Conservation (phyloP, 2,888 invertebrate genomes). For the Gisinianus flammeolus region DNA sequence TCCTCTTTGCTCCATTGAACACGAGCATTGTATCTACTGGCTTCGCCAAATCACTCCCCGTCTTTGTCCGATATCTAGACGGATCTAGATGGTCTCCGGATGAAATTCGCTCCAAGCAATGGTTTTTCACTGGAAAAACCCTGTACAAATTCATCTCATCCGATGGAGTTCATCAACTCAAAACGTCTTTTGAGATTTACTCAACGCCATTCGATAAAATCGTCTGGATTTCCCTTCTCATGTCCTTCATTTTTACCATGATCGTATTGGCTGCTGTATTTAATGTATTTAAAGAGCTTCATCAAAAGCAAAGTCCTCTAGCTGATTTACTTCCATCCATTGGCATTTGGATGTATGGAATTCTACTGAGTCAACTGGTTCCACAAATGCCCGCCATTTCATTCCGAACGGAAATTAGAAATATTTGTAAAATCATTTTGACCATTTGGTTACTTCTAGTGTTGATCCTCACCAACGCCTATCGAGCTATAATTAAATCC, state of each 20-base stretch:
- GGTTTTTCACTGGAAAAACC: background rate
- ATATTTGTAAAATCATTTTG: background rate
- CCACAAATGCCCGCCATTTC: background rate
- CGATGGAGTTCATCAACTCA: background rate
- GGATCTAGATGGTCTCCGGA: background rate
- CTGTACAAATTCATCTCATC: background rate
- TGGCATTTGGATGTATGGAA: background rate
- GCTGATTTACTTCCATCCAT: background rate
- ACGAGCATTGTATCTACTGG: background rate
- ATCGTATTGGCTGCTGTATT: background rate
- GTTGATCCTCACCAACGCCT: background rate
- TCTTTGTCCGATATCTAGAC: background rate
- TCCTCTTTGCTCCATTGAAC: background rate
- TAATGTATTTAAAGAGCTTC: background rate
- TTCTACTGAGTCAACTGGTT: background rate
- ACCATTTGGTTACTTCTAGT: background rate
- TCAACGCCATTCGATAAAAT: background rate
- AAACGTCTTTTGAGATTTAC: background rate
- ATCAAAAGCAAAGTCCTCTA: background rate
- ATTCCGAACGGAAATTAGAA: background rate
- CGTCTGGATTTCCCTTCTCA: background rate
- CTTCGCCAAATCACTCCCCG: background rate
- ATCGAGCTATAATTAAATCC: background rate
- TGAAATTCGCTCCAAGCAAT: background rate
- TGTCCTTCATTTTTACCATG: background rate